Conservation (phyloP, 1,140 invertebrate species). For the Ctenoplectra terminalis region DNA sequence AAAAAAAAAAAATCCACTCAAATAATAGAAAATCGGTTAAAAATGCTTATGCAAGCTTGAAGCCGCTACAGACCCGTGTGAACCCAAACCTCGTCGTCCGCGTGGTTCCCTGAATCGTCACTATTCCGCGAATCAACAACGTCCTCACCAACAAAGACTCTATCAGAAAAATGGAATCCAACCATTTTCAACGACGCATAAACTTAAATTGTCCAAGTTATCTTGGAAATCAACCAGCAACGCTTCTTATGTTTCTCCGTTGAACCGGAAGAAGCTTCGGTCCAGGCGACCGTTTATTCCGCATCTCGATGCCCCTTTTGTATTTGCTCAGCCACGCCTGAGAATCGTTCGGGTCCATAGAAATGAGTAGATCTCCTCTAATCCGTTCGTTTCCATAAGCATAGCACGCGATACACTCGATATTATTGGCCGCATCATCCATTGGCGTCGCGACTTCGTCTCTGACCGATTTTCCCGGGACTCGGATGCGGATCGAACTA, state of each 20-base stretch:
- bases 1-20: too few relatives aligned
- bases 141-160: conserved; percentile 5
- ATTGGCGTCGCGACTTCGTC: conserved; percentile 53
- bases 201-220: conserved; percentile 33
- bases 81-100: too few relatives aligned
- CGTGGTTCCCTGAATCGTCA: too few relatives aligned
- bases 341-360: conserved; percentile 44
- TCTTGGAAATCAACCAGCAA: conserved; percentile 36
- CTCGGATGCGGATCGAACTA: neutral
- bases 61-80: too few relatives aligned
- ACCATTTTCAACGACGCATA: conserved; percentile 23
- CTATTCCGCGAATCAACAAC: too few relatives aligned
- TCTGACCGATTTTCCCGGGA: neutral
- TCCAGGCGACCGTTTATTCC: conserved; percentile 50
- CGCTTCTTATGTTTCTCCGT: conserved; percentile 47
- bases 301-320: conserved; percentile 63
- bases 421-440: conserved; percentile 46
- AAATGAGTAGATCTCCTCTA: conserved; percentile 46
- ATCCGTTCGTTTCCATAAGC: conserved; percentile 63
- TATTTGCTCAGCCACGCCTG: conserved; percentile 70
- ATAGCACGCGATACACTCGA: conserved; percentile 55
- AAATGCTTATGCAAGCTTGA: too few relatives aligned
- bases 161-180: neutral
- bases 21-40: too few relatives aligned
- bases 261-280: conserved; percentile 57